A percentile compares a stretch with the other conserved stretches of the same genome.
These are phyloP conservation scores for Oscheius sp. DNA, from an alignment of 1,140 invertebrate species.

Conservation along the genomic window DNA sequence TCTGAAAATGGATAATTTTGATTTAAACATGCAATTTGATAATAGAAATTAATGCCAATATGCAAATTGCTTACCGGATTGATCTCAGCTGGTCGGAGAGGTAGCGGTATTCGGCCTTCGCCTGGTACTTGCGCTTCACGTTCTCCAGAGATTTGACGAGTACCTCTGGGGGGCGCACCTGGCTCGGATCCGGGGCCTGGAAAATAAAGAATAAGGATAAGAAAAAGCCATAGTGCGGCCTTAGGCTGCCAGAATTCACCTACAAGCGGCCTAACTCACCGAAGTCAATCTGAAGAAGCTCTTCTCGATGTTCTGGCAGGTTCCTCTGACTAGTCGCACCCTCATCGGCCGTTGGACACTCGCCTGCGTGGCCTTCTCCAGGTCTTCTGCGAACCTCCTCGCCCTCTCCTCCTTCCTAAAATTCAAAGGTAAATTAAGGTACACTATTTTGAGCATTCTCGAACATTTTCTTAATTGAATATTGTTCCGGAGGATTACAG, in stretches of 20 bases:
- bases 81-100: conserved; percentile 24
- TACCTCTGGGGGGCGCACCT: conserved; percentile 39
- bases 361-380: conserved; percentile 2
- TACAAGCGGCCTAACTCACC: conserved; percentile 12
- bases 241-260: neutral
- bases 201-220: neutral
- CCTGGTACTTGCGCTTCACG: conserved; percentile 42
- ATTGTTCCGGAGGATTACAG: too few species aligned
- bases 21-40: neutral
- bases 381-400: conserved; percentile 35
- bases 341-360: conserved; percentile 9
- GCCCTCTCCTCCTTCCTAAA: conserved; percentile 34
- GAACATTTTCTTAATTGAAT: neutral
- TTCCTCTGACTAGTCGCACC: conserved; percentile 35
- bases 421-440: neutral
- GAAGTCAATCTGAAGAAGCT: conserved; percentile 45
- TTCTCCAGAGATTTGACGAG: conserved; percentile 37
- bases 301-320: conserved; percentile 46
- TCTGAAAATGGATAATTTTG: neutral
- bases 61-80: neutral
- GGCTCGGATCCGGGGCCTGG: conserved; percentile 44
- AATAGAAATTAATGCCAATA: neutral
- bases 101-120: conserved; percentile 41
- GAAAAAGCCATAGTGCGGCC: too few species aligned
- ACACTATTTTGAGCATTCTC: neutral